Evolutionary conservation across 2,113 vertebrate species (phyloP).

Genomic region (Glareola pratincola): DNA sequence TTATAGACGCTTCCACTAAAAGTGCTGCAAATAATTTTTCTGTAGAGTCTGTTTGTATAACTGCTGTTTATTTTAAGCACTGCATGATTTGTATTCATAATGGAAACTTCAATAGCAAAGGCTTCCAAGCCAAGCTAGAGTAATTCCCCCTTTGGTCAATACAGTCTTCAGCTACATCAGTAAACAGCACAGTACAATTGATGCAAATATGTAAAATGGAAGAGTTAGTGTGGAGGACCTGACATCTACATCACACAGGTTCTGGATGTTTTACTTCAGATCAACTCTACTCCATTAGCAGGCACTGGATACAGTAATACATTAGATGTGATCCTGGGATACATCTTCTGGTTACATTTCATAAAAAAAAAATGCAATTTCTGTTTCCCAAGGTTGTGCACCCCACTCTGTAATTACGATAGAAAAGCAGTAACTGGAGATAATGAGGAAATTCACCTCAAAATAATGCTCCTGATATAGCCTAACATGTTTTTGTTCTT

Average conservation of each 20-base stretch:
- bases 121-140: not conserved
- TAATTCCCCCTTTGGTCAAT: not conserved
- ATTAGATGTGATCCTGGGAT: not conserved
- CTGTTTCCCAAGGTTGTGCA: not conserved
- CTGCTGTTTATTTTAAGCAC: constrained; percentile 19
- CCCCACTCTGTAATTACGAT: not conserved
- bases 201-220: not conserved
- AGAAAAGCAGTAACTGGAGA: not conserved
- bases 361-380: not conserved
- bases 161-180: not conserved
- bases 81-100: not conserved
- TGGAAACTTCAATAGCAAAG: constrained; percentile 34
- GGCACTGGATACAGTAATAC: not conserved
- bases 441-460: not conserved
- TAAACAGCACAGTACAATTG: not conserved
- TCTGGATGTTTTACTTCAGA: not conserved
- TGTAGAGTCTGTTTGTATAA: not conserved
- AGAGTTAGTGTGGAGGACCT: not conserved
- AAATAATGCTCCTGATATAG: not conserved
- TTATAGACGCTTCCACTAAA: not conserved
- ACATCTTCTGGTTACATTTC: not conserved
- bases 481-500: not conserved
- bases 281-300: not conserved
- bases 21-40: not conserved
- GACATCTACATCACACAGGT: not conserved